Conservation (phyloP, 2,888 invertebrate genomes). For the Drosophila subquinaria region DNA sequence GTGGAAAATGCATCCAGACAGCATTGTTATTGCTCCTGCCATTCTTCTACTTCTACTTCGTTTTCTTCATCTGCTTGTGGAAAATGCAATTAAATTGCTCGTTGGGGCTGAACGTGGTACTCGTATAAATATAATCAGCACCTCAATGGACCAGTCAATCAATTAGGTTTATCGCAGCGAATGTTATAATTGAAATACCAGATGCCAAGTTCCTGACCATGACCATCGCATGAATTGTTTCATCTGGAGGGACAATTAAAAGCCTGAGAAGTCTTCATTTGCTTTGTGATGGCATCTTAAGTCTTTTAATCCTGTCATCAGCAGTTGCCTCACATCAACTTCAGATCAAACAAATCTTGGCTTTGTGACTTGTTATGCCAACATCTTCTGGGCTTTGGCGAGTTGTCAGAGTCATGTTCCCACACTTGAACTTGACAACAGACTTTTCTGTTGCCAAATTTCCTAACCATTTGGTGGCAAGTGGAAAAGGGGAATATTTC, state of each 20-base stretch:
- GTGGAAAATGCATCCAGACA: slow-evolving; percentile 59
- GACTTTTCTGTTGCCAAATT: slow-evolving; percentile 12
- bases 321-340: slow-evolving; percentile 11
- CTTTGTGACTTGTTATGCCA: slow-evolving; percentile 8
- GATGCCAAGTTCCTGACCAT: slow-evolving; percentile 38
- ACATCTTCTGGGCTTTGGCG: neutral
- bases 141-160: slow-evolving; percentile 65
- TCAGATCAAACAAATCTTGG: slow-evolving; percentile 7
- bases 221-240: slow-evolving; percentile 12
- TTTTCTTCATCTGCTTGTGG: slow-evolving; percentile 43
- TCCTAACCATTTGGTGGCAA: neutral
- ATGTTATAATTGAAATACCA: slow-evolving; percentile 69
- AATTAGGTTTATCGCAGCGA: slow-evolving; percentile 69
- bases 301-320: slow-evolving; percentile 49
- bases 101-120: slow-evolving; percentile 56
- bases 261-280: slow-evolving; percentile 12
- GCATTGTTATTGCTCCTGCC: slow-evolving; percentile 41
- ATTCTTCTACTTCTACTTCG: slow-evolving; percentile 20
- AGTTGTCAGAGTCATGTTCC: slow-evolving; percentile 11
- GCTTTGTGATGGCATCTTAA: slow-evolving; percentile 50
- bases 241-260: slow-evolving; percentile 21
- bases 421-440: neutral
- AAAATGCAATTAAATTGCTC: slow-evolving; percentile 76
- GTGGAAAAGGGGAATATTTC: neutral
- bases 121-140: slow-evolving; percentile 69